Evolutionary conservation across 2,888 invertebrate species (phyloP), one percentile per base, ranked within the genome.

Genomic region (Nomada flava): DNA sequence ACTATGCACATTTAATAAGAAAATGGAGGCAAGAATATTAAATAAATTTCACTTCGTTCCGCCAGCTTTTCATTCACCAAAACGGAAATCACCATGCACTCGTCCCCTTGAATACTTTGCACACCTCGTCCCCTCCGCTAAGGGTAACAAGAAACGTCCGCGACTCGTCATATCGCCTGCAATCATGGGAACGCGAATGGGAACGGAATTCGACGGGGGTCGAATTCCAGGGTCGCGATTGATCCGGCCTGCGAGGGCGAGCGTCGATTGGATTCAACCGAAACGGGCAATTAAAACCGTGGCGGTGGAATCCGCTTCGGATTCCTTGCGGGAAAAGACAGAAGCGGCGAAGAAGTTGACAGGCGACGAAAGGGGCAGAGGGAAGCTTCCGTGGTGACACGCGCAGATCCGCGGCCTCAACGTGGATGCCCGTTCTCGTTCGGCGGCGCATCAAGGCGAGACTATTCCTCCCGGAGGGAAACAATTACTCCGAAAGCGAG

Each of bases 401-500:
- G 82, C 79, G 80, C 77, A 76, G 76, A 87, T 86, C 86, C 84
- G 83, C 82, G 84, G 83, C 79, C 84, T 70, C 60, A 29, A 53
- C 62, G 26, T n/a, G 65, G 63, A 47, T 13, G 44, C 63, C 59
- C 42, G 70, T 64, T 62, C 64, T 52, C 60, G 77, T 72, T 62
- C 74, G 84, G 84, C 84, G 84, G 86, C 72, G 79, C 76, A 82
- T 86, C 86, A 88, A 84, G 85, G 81, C 68, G 76, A 78, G 75
- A 74, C 77, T 79, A 78, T 68, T 47, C 70, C 65, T 53, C 64
- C 64, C 71, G 69, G 76, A 80, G 76, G 87, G 82, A 84, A 91
- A 89, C 91, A 90, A 91, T 91, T 91, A 90, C 90, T 89, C 77
- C 82, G 68, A 52, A 67, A 82, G 70, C 88, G 83, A 90, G 90